Conservation (phyloP, 1,140 invertebrate species). For the Heliconius eleuchia region DNA sequence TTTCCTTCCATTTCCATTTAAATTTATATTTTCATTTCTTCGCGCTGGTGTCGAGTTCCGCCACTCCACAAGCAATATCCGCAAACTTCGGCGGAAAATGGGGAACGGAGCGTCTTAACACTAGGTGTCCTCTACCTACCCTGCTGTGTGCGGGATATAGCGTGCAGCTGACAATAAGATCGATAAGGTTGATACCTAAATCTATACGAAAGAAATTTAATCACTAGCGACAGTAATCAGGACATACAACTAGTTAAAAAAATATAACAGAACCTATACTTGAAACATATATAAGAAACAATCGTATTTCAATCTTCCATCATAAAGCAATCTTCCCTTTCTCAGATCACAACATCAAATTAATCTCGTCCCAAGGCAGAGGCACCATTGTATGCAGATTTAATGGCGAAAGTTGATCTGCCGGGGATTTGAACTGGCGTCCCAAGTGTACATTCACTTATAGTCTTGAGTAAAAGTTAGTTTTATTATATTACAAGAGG, state of each 20-base stretch:
- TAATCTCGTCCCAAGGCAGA: slow-evolving; percentile 10
- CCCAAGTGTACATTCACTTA: background rate
- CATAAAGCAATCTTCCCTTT: slow-evolving; percentile 9
- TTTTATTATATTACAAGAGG: background rate
- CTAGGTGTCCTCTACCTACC: no score
- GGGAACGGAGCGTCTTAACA: no score
- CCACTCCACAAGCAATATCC: no score
- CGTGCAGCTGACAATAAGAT: no score
- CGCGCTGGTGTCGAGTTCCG: no score
- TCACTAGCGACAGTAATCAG: background rate
- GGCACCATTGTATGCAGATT: slow-evolving; percentile 12
- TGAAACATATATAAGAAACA: background rate
- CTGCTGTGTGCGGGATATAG: no score
- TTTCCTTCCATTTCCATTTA: no score
- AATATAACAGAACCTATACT: background rate
- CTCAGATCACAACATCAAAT: slow-evolving; percentile 8
- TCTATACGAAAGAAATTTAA: background rate
- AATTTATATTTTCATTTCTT: no score
- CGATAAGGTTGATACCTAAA: no score
- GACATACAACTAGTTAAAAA: background rate
- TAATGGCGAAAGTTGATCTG: slow-evolving; percentile 8
- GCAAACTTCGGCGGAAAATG: no score
- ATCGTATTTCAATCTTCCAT: background rate
- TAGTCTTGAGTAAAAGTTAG: background rate
- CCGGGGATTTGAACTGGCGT: background rate